A percentile compares a stretch with the other conserved stretches of the same genome.
These are phyloP conservation scores for Felis chaus DNA, from an alignment of 2,113 vertebrate genomes.

Conservation along the genomic window DNA sequence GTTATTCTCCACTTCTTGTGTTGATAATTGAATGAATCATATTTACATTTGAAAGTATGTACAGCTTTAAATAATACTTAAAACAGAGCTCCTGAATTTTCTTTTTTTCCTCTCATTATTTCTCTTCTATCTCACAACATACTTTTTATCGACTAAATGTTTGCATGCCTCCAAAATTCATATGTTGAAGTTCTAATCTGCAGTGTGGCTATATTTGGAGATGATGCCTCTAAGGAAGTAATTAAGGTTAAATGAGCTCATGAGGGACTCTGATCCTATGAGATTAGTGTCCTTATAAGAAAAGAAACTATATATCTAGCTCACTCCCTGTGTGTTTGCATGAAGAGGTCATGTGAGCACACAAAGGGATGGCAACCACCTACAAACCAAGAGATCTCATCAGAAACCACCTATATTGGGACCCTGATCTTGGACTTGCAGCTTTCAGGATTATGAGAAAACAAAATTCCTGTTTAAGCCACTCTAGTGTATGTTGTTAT, in stretches of 20 bases:
- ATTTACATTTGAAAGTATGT: neutral
- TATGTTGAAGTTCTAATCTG: neutral
- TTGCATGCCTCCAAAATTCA: neutral
- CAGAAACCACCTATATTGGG: neutral
- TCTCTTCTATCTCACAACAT: neutral
- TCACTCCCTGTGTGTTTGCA: neutral
- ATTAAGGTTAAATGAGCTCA: neutral
- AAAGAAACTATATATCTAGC: neutral
- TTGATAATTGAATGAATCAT: conserved; percentile 33
- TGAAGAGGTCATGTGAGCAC: neutral
- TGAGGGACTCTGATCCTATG: neutral
- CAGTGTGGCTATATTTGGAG: neutral
- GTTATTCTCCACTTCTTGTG: conserved; percentile 16
- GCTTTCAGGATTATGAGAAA: neutral
- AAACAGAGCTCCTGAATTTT: neutral
- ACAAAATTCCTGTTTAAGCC: neutral
- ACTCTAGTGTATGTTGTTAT: neutral
- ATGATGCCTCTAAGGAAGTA: neutral
- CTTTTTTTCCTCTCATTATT: neutral
- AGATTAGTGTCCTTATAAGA: neutral
- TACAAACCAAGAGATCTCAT: neutral
- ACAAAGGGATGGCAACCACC: neutral
- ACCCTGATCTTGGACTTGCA: neutral
- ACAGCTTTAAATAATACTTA: neutral
- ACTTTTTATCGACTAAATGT: neutral